A percentile compares a stretch with the other conserved stretches of the same genome.
phyloP scores from a whole-genome alignment of 2,113 vertebrate species.

The Etia nguti region DNA sequence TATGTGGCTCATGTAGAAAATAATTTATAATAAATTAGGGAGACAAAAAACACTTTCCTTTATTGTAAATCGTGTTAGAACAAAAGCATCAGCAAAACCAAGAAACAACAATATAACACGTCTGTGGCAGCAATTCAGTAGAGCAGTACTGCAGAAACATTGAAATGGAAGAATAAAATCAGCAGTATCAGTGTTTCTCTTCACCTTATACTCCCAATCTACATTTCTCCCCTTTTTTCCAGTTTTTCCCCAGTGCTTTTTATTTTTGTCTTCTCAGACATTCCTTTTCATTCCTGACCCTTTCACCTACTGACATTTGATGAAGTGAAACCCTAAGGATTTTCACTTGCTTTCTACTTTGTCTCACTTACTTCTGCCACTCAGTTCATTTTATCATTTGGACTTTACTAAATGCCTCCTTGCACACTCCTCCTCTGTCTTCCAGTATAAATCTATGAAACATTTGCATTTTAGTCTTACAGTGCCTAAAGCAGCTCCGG shows the following conservation, averaged over 20 bases:
- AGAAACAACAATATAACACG: neutral
- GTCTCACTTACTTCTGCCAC: neutral
- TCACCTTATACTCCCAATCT: neutral
- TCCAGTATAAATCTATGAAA: neutral
- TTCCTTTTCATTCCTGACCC: neutral
- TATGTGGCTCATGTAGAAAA: neutral
- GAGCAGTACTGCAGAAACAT: neutral
- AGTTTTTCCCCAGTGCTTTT: neutral
- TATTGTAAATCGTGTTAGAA: neutral
- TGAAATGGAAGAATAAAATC: neutral
- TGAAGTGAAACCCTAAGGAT: neutral
- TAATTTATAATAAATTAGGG: neutral
- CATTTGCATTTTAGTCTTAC: slow-evolving; percentile 6
- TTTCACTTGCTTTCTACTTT: neutral
- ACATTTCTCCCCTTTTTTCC: neutral
- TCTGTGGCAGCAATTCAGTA: neutral
- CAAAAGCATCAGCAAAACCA: neutral
- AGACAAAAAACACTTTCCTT: neutral
- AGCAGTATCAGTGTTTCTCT: neutral
- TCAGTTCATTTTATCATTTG: neutral
- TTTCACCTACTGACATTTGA: neutral
- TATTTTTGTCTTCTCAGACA: neutral
- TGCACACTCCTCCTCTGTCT: neutral
- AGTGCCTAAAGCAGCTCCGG: neutral
- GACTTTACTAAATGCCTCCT: neutral